Base-by-base conservation (phyloP, 2,113 vertebrate genomes). In the Climacteris rufus region DNA sequence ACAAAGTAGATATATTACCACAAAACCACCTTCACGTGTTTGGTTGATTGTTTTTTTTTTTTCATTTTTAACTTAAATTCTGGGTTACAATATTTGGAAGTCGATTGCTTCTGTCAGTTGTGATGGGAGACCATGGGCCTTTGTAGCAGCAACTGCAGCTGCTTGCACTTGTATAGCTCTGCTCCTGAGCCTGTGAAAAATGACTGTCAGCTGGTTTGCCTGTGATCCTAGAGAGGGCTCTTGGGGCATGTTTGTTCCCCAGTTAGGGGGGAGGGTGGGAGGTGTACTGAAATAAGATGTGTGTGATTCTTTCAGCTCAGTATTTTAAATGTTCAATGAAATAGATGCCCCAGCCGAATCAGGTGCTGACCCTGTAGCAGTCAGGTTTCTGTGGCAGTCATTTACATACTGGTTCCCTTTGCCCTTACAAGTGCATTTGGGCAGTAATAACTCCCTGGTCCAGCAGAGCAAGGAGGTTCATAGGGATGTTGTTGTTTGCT, bases 361-460 rank as follows among this genome's bases (percentile, higher is more conserved):
- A 40, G 53, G 30, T 61, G 35, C 18, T 49, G 44, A 45, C 37
- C 13, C 47, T 0, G 0, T 5, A n/a, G 39, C 44, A 47, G 37
- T 64, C 7, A 35, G 7, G 16, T 24, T 71, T 86, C 69, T 78
- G 54, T 81, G 68, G 31, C 45, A 61, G 0, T 61, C 3, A 3
- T 23, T 83, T 54, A 12, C 28, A 4, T 40, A 3, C 22, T 35
- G 39, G 7, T 42, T 69, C 21, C 25, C 24, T 16, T 81, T 83
- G 35, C 20, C 39, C 15, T 59, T 19, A 21, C 28, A 20, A 28
- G 54, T 1, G 2, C 8, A 14, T 69, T 54, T 68, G 44, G 56
- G 42, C 23, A 35, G n/a, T 53, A 82, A 17, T 53, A 50, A 71
- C 24, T 37, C 71, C 14, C 68, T 78, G 61, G 14, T 61, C 11